Base-by-base conservation (phyloP, 2,113 vertebrate genomes). In the Ariopsis seemanni region DNA sequence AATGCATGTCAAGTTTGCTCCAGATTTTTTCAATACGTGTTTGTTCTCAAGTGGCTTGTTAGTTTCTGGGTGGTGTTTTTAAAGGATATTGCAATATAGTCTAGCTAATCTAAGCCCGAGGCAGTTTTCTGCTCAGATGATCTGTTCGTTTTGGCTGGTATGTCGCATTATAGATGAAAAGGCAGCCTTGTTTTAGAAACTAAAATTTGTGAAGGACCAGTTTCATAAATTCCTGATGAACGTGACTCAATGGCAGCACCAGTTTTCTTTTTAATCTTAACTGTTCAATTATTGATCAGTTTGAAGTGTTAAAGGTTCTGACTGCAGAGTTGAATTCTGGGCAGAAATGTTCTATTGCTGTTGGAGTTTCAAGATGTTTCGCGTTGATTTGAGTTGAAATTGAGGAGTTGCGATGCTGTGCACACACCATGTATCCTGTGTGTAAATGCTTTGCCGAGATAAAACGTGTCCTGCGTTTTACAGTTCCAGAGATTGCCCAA, bases 11-110 rank as follows among this genome's bases (percentile, higher is more conserved):
- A 48, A 20, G 18, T 75, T 48, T 74, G 67, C 71, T 74, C 18
- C 71, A 48, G 14, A 74, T 48, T 50, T 18, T 50, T 74, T 74
- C 34, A 50, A 50, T 22, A 74, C 14, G 50, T 25, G 4, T 75
- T 20, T 75, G 7, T 25, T 75, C 15, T 71, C 15, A 42, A 25
- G 42, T 75, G 20, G 1, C 50, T 8, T 71, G 27, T 71, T 34
- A 18, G 69, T 72, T 69, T 69, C 27, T 42, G 48, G 74, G 74
- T 52, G 42, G 15, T 78, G 75, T 78, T 78, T 78, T 78, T n/a
- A 55, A 78, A 78, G 22, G 11, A 78, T 55, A 78, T 55, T 55
- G 52, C 25, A 1, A n/a, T 53, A 55, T 55, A 53, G 52, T 25
- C 48, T 11, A 52, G 22, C 48, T n/a, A n/a, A 77, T 12, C 48